Evolutionary conservation across 2,113 vertebrate genomes (phyloP), one percentile per base, ranked within the genome.

Genomic region (Centropus bengalensis): DNA sequence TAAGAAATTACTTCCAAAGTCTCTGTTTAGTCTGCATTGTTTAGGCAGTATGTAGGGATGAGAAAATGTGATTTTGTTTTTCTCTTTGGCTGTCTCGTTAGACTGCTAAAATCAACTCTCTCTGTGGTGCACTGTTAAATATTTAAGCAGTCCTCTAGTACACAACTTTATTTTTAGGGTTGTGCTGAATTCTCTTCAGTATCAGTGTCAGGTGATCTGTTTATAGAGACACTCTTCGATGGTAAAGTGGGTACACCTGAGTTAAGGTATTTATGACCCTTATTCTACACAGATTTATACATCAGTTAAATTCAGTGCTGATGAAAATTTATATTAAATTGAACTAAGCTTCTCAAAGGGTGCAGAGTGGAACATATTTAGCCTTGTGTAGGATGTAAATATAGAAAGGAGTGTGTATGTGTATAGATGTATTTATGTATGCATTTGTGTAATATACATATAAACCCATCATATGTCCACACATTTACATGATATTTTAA

Each of bases 131-230:
- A 62, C 42, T 83, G 22, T 70, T 93, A 75, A 95, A 75, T 91
- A 71, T 91, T 92, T 82, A 82, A 68, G 62, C 49, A 80, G 59
- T 40, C 16, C 6, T 90, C n/a, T 76, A 62, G n/a, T 56, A 56
- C 24, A 40, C 49, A 56, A 27, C 52, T 87, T 96, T 92, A 68
- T 77, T 86, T 95, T 82, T 83, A 94, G 79, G 56, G 40, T 88
- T 90, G 49, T 81, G 52, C 56, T 22, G 17, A 70, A 78, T 94
- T 91, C 42, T 80, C 33, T 83, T 80, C 27, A 68, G 13, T 74
- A 38, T 62, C 22, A 3, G 28, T 76, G n/a, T 87, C 66, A 77
- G 71, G 55, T 88, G 30, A 55, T 70, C n/a, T 93, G n/a, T 83
- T 96, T 77, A 36, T 70, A 81, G 47, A 67, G 21, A 67, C 8